A percentile compares a stretch with the other conserved stretches of the same genome.
phyloP scores from a whole-genome alignment of 2,113 vertebrate genomes.

The Hippolais icterina region DNA sequence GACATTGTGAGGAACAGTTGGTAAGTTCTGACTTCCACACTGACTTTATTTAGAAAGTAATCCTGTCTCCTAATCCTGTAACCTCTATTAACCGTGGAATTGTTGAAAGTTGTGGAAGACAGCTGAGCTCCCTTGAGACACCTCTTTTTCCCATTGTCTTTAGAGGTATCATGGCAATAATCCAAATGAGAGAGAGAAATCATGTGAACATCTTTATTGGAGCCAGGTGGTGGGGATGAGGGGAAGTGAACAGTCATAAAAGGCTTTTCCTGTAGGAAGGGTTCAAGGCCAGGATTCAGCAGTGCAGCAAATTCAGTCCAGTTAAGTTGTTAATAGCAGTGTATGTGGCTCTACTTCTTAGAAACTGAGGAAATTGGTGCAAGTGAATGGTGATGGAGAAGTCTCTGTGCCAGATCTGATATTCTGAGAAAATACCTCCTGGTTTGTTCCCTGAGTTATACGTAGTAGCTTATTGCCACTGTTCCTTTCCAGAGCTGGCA shows the following conservation, averaged over 20 bases:
- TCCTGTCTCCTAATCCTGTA: background rate
- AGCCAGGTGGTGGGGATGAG: background rate
- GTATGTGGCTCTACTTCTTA: background rate
- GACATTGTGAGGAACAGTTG: conserved; percentile 98
- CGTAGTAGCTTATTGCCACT: background rate
- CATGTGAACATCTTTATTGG: background rate
- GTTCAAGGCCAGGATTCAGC: background rate
- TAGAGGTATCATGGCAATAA: background rate
- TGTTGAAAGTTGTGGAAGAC: background rate
- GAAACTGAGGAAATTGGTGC: background rate
- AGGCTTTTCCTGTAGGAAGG: background rate
- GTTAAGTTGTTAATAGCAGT: background rate
- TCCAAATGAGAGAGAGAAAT: background rate
- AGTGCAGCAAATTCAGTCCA: background rate
- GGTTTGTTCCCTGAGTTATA: background rate
- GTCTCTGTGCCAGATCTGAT: rapidly evolving
- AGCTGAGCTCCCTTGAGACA: background rate
- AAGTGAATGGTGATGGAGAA: background rate
- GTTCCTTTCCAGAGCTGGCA: background rate
- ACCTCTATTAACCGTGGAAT: background rate
- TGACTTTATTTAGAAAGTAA: background rate
- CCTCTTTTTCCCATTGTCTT: background rate
- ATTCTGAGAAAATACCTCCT: background rate
- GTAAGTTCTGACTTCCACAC: conserved; percentile 59
- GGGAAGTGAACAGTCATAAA: background rate